Evolutionary conservation across 2,888 invertebrate genomes (phyloP).

Genomic region (Scrobipalpa costella): DNA sequence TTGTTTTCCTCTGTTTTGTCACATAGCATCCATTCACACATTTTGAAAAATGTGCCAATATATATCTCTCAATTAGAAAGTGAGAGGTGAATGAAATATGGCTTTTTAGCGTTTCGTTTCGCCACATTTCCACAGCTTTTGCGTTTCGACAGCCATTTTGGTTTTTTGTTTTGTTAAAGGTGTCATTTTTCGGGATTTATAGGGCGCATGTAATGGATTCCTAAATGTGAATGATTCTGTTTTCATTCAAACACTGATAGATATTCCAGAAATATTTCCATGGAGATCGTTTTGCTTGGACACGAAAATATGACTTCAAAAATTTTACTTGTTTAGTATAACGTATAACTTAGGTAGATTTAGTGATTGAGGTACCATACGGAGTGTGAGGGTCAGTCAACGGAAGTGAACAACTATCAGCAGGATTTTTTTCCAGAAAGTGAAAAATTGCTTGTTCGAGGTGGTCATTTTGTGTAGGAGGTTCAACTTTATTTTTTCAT

Average conservation of each 20-base stretch:
- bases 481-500: no score
- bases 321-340: no score
- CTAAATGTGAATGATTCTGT: slow-evolving; percentile 34
- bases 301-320: no score
- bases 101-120: slow-evolving; percentile 39
- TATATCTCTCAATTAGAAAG: slow-evolving; percentile 67
- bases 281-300: no score
- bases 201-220: slow-evolving; percentile 37
- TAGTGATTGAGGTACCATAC: no score
- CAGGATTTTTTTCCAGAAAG: no score
- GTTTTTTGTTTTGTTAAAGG: slow-evolving; percentile 13
- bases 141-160: slow-evolving; percentile 30
- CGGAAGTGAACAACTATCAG: no score
- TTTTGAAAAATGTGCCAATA: slow-evolving; percentile 65
- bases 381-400: no score
- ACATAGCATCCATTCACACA: slow-evolving; percentile 28
- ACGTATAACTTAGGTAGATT: no score
- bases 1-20: slow-evolving; percentile 28
- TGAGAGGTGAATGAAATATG: slow-evolving; percentile 50
- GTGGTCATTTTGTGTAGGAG: no score
- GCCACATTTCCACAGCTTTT: slow-evolving; percentile 36
- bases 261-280: background rate
- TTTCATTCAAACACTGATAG: slow-evolving; percentile 20
- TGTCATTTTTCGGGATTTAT: slow-evolving; percentile 37
- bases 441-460: no score